These are phyloP conservation scores for Myotis lucifugus DNA, from an alignment of 2,113 vertebrate genomes.

Conservation along the genomic window DNA sequence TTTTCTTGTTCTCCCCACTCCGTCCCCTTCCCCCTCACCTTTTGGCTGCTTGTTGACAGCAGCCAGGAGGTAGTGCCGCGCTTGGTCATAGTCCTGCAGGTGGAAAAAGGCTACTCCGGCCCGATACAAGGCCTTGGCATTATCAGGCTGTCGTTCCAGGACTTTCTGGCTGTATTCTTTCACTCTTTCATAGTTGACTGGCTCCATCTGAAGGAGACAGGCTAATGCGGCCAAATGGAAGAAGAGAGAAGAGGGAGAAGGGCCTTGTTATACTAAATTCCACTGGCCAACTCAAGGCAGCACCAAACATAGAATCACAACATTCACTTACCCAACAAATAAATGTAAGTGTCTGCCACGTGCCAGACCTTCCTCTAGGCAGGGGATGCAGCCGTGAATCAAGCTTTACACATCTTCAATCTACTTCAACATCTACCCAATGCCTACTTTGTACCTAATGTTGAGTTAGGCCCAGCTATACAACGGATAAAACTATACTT, in stretches of 20 bases:
- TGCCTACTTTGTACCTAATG: background rate
- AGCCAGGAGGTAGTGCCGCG: constrained; percentile 87
- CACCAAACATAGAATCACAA: background rate
- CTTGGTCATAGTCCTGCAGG: constrained; percentile 89
- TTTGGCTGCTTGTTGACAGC: constrained; percentile 89
- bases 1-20: background rate
- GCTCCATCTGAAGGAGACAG: constrained; percentile 90
- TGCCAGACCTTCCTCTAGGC: background rate
- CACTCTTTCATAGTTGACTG: constrained; percentile 91
- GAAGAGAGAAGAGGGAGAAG: background rate
- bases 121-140: constrained; percentile 92
- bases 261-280: background rate
- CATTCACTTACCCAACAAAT: background rate
- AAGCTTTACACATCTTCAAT: background rate
- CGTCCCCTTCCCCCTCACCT: constrained; percentile 80
- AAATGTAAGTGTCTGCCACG: background rate
- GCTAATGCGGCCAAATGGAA: constrained; percentile 80
- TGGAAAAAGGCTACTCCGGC: constrained; percentile 92
- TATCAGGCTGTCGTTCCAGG: constrained; percentile 86
- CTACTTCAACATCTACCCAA: background rate
- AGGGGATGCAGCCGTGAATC: background rate
- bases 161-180: constrained; percentile 91
- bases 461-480: background rate
- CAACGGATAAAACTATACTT: background rate
- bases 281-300: background rate